phyloP scores from a whole-genome alignment of 2,888 invertebrate species.

The Clanis bilineata region DNA sequence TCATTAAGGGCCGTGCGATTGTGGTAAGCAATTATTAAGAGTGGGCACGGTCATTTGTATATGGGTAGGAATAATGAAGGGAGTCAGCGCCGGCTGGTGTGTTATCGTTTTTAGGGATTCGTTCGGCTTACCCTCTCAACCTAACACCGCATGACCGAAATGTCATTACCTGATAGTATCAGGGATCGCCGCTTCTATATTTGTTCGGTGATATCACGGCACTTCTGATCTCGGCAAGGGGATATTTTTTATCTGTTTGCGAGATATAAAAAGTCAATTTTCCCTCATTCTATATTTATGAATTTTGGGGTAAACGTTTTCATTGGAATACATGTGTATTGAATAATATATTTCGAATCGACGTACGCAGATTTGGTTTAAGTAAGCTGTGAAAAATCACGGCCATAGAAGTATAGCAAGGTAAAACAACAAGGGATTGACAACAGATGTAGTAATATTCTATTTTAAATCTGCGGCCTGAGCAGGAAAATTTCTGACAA shows the following conservation, averaged over 20 bases:
- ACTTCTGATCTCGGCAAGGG: slow-evolving; percentile 26
- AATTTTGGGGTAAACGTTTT: background rate
- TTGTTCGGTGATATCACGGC: slow-evolving; percentile 10
- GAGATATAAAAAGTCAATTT: slow-evolving; percentile 22
- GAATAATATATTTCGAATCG: background rate
- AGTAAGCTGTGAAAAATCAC: background rate
- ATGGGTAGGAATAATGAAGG: slow-evolving; percentile 13
- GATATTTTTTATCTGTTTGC: slow-evolving; percentile 25
- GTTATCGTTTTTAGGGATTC: slow-evolving; percentile 28
- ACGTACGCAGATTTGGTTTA: background rate
- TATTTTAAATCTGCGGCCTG: too few relatives aligned
- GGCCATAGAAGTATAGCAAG: too few relatives aligned
- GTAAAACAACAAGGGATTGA: too few relatives aligned
- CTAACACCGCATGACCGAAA: slow-evolving; percentile 26
- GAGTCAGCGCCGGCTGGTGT: slow-evolving; percentile 14
- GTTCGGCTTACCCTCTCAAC: slow-evolving; percentile 26
- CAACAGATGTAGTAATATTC: too few relatives aligned
- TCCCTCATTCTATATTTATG: background rate
- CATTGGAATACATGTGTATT: background rate
- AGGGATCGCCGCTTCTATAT: slow-evolving; percentile 21
- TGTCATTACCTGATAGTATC: slow-evolving; percentile 30
- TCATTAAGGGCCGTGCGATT: slow-evolving; percentile 36
- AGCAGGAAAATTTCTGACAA: too few relatives aligned
- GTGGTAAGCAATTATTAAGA: slow-evolving; percentile 37
- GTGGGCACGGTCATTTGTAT: slow-evolving; percentile 29